Evolutionary conservation across 1,140 invertebrate genomes (phyloP).

Genomic region (Platorchestia sp.): DNA sequence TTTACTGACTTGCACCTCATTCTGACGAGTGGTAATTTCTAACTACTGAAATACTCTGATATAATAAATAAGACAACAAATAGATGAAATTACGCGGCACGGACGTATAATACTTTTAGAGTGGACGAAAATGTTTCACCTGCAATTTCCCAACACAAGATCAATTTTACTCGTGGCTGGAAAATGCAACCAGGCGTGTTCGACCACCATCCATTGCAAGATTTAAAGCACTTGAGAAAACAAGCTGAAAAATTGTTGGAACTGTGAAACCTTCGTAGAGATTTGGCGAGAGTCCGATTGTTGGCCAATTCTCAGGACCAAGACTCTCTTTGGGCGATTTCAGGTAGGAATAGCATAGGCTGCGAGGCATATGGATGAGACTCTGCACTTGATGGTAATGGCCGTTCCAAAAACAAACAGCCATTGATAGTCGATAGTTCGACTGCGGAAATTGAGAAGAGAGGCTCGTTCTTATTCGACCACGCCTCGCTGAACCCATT

Average conservation of each 20-base stretch:
- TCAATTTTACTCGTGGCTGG: constrained; percentile 2
- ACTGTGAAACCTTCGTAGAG: constrained; percentile 50
- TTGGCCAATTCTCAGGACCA: not conserved
- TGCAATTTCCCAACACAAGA: not conserved
- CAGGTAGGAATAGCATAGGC: constrained; percentile 27
- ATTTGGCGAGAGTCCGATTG: not conserved
- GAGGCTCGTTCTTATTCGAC: constrained; percentile 8
- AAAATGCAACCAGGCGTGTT: not conserved
- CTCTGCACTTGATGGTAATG: not conserved
- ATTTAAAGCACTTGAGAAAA: constrained; percentile 52
- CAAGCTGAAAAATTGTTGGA: constrained; percentile 36
- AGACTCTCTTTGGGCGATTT: not conserved
- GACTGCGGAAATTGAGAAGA: constrained; percentile 29
- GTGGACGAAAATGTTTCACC: not conserved
- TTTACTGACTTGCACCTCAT: no score
- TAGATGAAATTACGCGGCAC: not conserved
- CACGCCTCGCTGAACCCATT: constrained; percentile 20
- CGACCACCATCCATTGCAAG: not conserved
- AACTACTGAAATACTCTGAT: no score
- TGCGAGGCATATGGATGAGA: not conserved
- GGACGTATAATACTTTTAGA: not conserved
- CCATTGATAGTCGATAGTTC: constrained; percentile 48
- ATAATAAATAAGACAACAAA: not conserved
- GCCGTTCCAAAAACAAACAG: constrained; percentile 39
- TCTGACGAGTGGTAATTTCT: no score